phyloP scores from a whole-genome alignment of 1,140 invertebrate genomes.

The Papilio aristodemus region DNA sequence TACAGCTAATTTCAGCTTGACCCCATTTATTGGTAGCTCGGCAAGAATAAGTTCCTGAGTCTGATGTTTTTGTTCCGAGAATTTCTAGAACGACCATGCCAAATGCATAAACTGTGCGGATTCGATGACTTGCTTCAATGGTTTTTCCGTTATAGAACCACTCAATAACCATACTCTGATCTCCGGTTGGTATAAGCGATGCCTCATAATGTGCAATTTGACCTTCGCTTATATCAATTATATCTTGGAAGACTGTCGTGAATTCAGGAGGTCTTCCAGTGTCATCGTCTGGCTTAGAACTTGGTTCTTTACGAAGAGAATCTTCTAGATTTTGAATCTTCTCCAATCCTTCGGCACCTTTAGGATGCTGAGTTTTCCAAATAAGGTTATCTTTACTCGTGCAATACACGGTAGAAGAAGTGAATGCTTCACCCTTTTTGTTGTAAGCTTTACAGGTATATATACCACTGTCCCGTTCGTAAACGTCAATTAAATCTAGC shows the following conservation, averaged over 20 bases:
- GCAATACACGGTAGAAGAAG: conserved; percentile 93
- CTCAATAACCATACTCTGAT: conserved; percentile 97
- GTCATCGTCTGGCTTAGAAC: conserved; percentile 85
- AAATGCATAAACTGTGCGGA: conserved; percentile 95
- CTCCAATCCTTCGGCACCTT: conserved; percentile 93
- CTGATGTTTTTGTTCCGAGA: conserved; percentile 92
- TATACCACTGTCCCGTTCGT: conserved; percentile 96
- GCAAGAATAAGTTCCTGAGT: conserved; percentile 93
- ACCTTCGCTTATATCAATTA: conserved; percentile 91
- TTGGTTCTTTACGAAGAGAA: conserved; percentile 87
- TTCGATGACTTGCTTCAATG: conserved; percentile 93
- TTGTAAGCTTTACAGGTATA: conserved; percentile 95
- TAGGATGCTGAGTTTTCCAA: conserved; percentile 94
- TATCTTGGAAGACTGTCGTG: conserved; percentile 91
- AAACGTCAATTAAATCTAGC: conserved; percentile 92
- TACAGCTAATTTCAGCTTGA: conserved; percentile 91
- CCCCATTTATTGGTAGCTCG: conserved; percentile 94
- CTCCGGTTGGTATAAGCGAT: conserved; percentile 94
- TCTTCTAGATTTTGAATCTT: conserved; percentile 95
- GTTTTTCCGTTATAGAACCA: conserved; percentile 97
- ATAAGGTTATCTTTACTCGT: conserved; percentile 90
- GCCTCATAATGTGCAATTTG: conserved; percentile 97
- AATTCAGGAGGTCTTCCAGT: conserved; percentile 92
- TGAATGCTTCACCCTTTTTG: conserved; percentile 93
- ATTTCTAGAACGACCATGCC: conserved; percentile 97